A percentile compares a stretch with the other conserved stretches of the same genome.
phyloP scores from a whole-genome alignment of 2,888 invertebrate genomes.

The Leucoma salicis region DNA sequence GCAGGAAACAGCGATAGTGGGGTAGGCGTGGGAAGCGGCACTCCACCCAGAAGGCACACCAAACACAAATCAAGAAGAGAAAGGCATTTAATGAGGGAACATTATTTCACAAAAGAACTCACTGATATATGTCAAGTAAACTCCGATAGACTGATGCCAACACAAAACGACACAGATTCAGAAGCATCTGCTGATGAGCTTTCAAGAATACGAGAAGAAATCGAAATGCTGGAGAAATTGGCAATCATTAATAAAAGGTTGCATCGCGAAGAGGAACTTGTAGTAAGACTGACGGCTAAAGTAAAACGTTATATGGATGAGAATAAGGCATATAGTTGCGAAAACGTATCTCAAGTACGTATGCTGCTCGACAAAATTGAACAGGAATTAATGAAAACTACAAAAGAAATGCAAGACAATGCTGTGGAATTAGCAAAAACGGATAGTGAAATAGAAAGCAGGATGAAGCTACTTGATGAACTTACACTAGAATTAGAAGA shows the following conservation, averaged over 20 bases:
- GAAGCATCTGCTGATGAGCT: conserved; percentile 76
- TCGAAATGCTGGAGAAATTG: conserved; percentile 88
- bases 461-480: conserved; percentile 79
- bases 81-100: conserved; percentile 77
- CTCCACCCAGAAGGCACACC: conserved; percentile 77
- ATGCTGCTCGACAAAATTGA: conserved; percentile 78
- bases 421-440: conserved; percentile 73
- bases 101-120: conserved; percentile 79
- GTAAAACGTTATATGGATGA: conserved; percentile 83
- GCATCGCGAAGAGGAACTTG: conserved; percentile 87
- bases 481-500: conserved; percentile 78
- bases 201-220: conserved; percentile 84
- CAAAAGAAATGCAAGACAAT: conserved; percentile 79
- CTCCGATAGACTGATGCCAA: conserved; percentile 69
- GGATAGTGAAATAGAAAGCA: conserved; percentile 76
- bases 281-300: conserved; percentile 85
- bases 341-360: conserved; percentile 71
- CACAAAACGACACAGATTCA: conserved; percentile 74
- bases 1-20: conserved; percentile 88
- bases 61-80: conserved; percentile 80
- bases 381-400: conserved; percentile 71
- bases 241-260: conserved; percentile 87
- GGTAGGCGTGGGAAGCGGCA: conserved; percentile 85
- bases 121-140: conserved; percentile 79
- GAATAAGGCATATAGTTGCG: conserved; percentile 73